Evolutionary conservation across 1,140 invertebrate genomes (phyloP).

Genomic region (Drosophila mauritiana): DNA sequence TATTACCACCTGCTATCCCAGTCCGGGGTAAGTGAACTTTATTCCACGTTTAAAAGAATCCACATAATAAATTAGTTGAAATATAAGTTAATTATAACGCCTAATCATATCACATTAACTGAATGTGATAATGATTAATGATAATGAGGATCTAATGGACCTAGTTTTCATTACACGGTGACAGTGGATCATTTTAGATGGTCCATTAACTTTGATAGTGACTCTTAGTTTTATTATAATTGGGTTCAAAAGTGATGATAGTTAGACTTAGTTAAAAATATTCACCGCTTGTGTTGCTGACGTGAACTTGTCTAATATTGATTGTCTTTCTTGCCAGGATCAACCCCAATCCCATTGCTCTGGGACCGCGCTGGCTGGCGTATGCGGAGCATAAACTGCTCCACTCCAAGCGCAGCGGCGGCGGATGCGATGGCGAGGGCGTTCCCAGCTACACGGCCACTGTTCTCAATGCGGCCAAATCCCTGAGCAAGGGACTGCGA

Average conservation of each 20-base stretch:
- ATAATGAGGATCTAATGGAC: neutral
- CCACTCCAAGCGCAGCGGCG: constrained; percentile 92
- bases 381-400: constrained; percentile 94
- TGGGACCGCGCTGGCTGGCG: constrained; percentile 92
- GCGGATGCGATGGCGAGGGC: constrained; percentile 91
- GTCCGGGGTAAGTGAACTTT: constrained; percentile 86
- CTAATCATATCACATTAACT: neutral
- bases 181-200: neutral
- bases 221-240: neutral
- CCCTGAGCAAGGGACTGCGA: constrained; percentile 92
- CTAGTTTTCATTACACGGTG: neutral
- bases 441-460: constrained; percentile 97
- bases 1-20: constrained; percentile 95
- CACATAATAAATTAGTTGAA: neutral
- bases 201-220: neutral
- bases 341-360: constrained; percentile 94
- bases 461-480: constrained; percentile 97
- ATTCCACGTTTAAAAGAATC: neutral
- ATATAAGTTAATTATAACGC: neutral
- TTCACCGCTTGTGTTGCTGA: neutral
- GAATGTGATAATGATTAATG: neutral
- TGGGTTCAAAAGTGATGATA: neutral
- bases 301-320: neutral
- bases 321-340: constrained; percentile 86
- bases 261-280: neutral